Evolutionary conservation across 2,797 vertebrate genomes (phyloP).

Genomic region (Sebastolobus altivelis): DNA sequence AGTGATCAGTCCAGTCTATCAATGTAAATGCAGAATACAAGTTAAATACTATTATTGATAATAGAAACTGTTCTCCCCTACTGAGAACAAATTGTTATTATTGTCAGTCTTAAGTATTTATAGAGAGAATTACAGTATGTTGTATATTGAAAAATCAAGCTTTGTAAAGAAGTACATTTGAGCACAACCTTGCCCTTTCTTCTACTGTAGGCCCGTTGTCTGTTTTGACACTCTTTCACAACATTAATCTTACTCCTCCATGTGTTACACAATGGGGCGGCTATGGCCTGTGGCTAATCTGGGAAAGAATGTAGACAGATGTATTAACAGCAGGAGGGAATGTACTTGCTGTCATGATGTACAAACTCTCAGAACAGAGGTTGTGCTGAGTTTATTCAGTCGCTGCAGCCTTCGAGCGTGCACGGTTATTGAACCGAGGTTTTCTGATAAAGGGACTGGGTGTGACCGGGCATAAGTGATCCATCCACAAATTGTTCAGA

Average conservation of each 20-base stretch:
- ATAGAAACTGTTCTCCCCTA: not conserved
- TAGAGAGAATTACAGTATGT: not conserved
- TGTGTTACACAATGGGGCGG: constrained; percentile 40
- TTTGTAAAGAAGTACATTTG: constrained; percentile 1
- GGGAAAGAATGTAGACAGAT: constrained; percentile 43
- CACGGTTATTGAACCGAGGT: not conserved
- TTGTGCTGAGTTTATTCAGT: not conserved
- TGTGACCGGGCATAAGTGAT: not conserved
- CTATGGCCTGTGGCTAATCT: constrained; percentile 33
- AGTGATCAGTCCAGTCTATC: not conserved
- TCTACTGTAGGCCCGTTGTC: not conserved
- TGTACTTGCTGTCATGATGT: constrained; percentile 14
- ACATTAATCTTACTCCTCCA: constrained; percentile 37
- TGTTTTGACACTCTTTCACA: constrained; percentile 43
- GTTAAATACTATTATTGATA: not conserved
- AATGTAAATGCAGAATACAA: not conserved
- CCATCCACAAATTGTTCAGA: not conserved
- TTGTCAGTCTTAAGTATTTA: not conserved
- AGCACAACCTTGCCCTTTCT: not conserved
- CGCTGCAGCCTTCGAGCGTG: not conserved
- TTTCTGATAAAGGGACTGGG: not conserved
- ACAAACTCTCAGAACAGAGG: not conserved
- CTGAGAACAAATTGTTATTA: not conserved
- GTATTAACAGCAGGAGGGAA: constrained; percentile 35
- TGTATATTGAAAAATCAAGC: not conserved